These are phyloP conservation scores for Heterohyrax brucei DNA, from an alignment of 2,797 vertebrate genomes.

Conservation along the genomic window DNA sequence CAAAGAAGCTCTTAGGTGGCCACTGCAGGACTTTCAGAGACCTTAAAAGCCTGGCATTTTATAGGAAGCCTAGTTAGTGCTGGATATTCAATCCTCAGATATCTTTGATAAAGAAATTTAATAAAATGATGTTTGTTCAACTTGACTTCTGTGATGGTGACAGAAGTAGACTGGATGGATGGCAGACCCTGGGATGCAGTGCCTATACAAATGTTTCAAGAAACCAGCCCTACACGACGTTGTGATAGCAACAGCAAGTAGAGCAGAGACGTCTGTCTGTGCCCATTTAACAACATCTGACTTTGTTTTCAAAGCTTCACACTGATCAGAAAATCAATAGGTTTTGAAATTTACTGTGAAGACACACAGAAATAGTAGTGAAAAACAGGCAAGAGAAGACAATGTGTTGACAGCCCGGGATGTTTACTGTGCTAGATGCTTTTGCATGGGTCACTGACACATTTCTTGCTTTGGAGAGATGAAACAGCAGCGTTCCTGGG, in stretches of 20 bases:
- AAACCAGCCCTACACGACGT: not conserved
- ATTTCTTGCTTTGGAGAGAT: not conserved
- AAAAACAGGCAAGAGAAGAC: not conserved
- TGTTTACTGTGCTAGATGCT: not conserved
- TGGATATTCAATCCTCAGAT: not conserved
- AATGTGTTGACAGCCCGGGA: not conserved
- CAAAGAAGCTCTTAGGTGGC: not conserved
- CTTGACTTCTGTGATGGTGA: not conserved
- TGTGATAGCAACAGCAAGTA: not conserved
- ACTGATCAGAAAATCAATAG: conserved; percentile 65
- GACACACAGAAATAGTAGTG: not conserved
- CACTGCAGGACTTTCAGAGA: not conserved
- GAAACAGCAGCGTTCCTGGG: not conserved
- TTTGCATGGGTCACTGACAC: not conserved
- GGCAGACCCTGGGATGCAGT: not conserved
- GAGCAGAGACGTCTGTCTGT: not conserved
- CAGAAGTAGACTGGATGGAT: not conserved
- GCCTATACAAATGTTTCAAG: not conserved
- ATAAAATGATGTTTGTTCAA: conserved; percentile 29
- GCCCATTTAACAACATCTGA: conserved; percentile 31
- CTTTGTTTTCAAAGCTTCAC: conserved; percentile 59
- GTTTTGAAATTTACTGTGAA: conserved; percentile 20
- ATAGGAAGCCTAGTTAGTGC: not conserved
- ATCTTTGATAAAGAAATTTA: conserved; percentile 3
- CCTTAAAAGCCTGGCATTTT: not conserved